Evolutionary conservation across 2,113 vertebrate genomes (phyloP).

Genomic region (Ivindomyrus marchei): DNA sequence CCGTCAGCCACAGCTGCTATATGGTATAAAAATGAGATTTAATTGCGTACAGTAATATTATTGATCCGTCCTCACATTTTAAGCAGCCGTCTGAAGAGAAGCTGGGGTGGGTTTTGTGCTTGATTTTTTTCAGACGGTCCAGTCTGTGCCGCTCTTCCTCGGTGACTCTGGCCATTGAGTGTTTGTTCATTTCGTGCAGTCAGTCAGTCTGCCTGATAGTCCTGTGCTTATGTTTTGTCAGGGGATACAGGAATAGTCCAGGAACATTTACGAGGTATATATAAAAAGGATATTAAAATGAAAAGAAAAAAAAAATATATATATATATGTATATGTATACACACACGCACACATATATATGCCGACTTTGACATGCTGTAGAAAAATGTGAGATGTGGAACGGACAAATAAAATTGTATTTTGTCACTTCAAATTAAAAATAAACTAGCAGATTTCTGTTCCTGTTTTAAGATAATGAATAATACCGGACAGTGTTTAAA

Average conservation of each 20-base stretch:
- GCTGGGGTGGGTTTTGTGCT: not conserved
- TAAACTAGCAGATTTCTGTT: constrained; percentile 5
- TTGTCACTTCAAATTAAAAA: not conserved
- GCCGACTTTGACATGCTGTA: not conserved
- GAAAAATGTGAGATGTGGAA: not conserved
- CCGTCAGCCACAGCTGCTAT: not conserved
- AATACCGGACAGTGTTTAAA: not conserved
- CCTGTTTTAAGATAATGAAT: not conserved
- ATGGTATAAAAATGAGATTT: not conserved
- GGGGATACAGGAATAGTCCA: not conserved
- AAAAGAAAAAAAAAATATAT: not conserved
- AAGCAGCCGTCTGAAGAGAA: not conserved
- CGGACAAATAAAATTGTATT: not conserved
- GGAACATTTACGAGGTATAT: not conserved
- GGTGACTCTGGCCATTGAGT: not conserved
- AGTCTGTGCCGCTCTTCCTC: not conserved
- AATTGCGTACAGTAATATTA: not conserved
- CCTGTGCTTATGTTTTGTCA: not conserved
- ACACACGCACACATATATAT: not conserved
- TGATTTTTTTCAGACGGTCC: not conserved
- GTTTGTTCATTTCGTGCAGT: not conserved
- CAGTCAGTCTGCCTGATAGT: not conserved
- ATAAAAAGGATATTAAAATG: not conserved
- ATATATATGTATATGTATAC: not conserved
- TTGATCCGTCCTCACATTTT: not conserved